Conservation (phyloP, 2,113 vertebrate genomes). For the Paratilapia polleni region DNA sequence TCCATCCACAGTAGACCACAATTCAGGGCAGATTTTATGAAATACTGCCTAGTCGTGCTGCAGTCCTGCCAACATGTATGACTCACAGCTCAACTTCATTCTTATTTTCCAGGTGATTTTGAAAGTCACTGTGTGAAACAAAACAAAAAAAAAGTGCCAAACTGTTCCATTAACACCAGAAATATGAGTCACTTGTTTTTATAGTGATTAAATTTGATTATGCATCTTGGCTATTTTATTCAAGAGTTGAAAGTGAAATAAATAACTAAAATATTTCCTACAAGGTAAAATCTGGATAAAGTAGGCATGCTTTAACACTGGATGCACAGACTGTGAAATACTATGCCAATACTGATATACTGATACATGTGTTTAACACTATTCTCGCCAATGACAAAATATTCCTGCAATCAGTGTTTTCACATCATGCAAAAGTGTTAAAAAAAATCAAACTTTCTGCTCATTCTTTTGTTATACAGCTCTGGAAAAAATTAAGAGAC, state of each 20-base stretch:
- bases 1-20: neutral
- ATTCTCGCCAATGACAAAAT: no score
- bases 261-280: neutral
- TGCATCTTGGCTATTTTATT: neutral
- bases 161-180: neutral
- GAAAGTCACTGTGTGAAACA: neutral
- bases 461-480: no score
- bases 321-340: neutral
- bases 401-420: no score
- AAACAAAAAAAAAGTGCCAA: neutral
- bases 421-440: no score
- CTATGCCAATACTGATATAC: neutral
- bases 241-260: neutral
- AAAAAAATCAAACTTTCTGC: no score
- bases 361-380: no score
- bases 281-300: neutral
- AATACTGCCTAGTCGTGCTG: neutral
- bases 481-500: no score
- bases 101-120: conserved; percentile 7
- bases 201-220: neutral
- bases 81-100: conserved; percentile 1
- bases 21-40: neutral
- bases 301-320: neutral
- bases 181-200: neutral
- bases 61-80: neutral